Evolutionary conservation across 2,888 invertebrate genomes (phyloP), one percentile per base, ranked within the genome.

Genomic region (Tachina lurida): DNA sequence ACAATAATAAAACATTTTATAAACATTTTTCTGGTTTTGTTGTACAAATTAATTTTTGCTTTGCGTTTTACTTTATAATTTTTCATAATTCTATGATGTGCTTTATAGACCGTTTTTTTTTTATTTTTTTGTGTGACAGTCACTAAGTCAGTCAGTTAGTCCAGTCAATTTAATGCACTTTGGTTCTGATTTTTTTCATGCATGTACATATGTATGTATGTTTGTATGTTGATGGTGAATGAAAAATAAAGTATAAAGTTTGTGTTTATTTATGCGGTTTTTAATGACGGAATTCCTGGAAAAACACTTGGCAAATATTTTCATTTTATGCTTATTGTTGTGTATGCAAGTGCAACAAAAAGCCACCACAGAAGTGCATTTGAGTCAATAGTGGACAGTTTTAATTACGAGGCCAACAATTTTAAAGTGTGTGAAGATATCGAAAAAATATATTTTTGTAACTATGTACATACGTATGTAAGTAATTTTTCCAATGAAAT

Each of bases 221-320:
- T 41, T 31, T 22, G 2, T 60, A 52, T 63, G 63, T 19, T 71
- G 71, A 63, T 56, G 63, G 62, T 31, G 15, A 60, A 60, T 47
- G 56, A n/a, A 70, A 62, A 62, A 52, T 43, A 15, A 78, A 70
- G 60, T 41, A 17, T 49, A 65, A 86, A 83, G 68, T 87, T 86
- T 81, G 86, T 87, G 87, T 87, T 87, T 89, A 88, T 90, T 90
- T 91, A 88, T 89, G 89, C 88, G 88, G 89, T 86, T 87, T 88
- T 84, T 80, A 78, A 84, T 86, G 84, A 86, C 84, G 89, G 88
- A 89, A 91, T 91, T 91, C 91, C 91, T 89, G 91, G 91, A 91
- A 91, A 89, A 90, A 87, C 87, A 88, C 88, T 88, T 87, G 87
- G 88, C 87, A 87, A 87, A 87, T 87, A 86, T 82, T 87, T 87